Conservation (phyloP, 2,113 vertebrate genomes). For the Melanotaenia duboulayi region DNA sequence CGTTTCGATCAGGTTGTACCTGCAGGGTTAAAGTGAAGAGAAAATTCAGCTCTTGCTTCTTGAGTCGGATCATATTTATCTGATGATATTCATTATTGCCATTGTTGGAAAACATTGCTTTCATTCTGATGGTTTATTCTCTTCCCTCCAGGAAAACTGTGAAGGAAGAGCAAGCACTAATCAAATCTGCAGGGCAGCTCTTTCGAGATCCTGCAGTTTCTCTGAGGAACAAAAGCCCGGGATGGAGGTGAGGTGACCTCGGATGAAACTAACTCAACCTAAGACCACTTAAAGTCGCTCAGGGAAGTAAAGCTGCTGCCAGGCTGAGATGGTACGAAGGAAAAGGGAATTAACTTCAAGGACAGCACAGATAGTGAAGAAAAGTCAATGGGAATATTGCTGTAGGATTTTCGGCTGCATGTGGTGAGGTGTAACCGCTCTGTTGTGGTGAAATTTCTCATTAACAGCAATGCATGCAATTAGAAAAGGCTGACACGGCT, state of each 20-base stretch:
- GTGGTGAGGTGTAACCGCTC: conserved; percentile 8
- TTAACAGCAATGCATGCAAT: not conserved
- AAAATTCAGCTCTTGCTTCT: conserved; percentile 2
- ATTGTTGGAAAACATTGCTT: conserved; percentile 13
- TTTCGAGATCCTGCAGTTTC: conserved; percentile 37
- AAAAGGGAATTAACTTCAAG: conserved; percentile 45
- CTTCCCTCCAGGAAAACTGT: conserved; percentile 29
- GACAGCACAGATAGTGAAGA: conserved; percentile 34
- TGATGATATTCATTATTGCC: conserved; percentile 51
- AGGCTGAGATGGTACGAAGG: not conserved
- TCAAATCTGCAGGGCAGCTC: conserved; percentile 60
- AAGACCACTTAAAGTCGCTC: conserved; percentile 34
- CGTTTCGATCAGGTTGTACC: conserved; percentile 33
- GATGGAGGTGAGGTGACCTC: conserved; percentile 60
- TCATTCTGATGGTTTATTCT: conserved; percentile 36
- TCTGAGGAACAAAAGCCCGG: conserved; percentile 55
- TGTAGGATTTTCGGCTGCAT: conserved; percentile 24
- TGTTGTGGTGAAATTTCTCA: conserved; percentile 7
- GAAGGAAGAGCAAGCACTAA: conserved; percentile 61
- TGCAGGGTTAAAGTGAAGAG: conserved; percentile 22
- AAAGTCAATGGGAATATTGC: conserved; percentile 21
- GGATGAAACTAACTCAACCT: conserved; percentile 53
- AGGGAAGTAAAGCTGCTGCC: conserved; percentile 42
- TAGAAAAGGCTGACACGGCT: not conserved
- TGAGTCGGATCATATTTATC: conserved; percentile 19